Percentiles rank a stretch among this genome's conserved stretches.
These are phyloP conservation scores for Haliclystus octoradiatus DNA, from an alignment of 30 jellyfish, hydroid and myxozoan genomes.

Conservation along the genomic window DNA sequence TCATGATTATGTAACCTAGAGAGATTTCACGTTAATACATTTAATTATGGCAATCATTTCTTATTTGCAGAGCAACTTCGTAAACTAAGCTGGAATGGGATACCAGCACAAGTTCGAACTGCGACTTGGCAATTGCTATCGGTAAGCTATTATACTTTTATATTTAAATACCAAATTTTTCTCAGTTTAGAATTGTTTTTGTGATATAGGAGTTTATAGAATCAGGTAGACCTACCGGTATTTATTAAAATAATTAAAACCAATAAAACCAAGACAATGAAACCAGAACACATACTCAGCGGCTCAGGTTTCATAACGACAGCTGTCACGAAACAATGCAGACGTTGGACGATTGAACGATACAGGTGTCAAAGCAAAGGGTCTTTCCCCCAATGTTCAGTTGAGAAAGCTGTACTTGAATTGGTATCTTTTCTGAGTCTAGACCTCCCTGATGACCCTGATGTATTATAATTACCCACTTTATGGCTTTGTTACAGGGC, in stretches of 20 bases:
- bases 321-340: too few species aligned
- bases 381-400: too few species aligned
- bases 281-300: neutral
- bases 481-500: conserved; percentile 73
- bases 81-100: conserved; percentile 88
- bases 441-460: too few species aligned
- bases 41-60: too few species aligned
- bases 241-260: neutral
- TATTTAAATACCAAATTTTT: neutral
- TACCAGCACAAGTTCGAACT: conserved; percentile 53
- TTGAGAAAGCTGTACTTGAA: too few species aligned
- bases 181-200: neutral
- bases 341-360: too few species aligned
- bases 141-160: conserved; percentile 21
- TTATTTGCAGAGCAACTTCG: conserved; percentile 61
- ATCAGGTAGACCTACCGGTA: neutral
- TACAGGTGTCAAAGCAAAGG: too few species aligned
- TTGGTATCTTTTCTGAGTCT: too few species aligned
- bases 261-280: neutral
- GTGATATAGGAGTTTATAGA: neutral
- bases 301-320: too few species aligned
- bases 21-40: too few species aligned
- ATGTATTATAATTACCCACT: too few species aligned
- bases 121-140: conserved; percentile 87
- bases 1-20: too few species aligned